Conservation (phyloP, 2,797 vertebrate genomes). For the Allenopithecus nigroviridis region DNA sequence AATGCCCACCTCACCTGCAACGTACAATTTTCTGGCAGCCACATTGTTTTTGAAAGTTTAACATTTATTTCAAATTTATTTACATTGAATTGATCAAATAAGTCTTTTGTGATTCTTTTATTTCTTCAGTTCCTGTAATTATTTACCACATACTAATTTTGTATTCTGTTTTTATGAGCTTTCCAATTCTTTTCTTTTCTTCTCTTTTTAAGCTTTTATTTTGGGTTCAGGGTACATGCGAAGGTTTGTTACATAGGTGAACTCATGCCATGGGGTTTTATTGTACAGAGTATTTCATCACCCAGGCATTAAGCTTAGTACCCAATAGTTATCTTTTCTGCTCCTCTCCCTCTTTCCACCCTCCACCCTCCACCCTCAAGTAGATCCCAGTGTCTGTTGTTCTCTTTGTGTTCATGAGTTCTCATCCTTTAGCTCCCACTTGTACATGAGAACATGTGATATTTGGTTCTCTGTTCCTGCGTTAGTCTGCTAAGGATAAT, state of each 20-base stretch:
- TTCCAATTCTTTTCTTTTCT: neutral
- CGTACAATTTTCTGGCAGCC: neutral
- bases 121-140: constrained; percentile 24
- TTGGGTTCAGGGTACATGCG: neutral
- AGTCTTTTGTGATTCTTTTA: neutral
- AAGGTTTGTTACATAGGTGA: neutral
- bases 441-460: neutral
- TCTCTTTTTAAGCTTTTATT: neutral
- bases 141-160: neutral
- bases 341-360: neutral
- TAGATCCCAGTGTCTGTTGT: neutral
- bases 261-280: neutral
- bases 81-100: neutral
- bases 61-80: constrained; percentile 22
- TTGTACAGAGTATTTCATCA: neutral
- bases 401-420: neutral
- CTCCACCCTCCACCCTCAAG: neutral
- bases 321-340: neutral
- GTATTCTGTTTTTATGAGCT: neutral
- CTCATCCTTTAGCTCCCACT: neutral
- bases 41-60: neutral
- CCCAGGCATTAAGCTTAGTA: neutral
- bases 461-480: neutral
- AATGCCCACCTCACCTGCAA: rapidly evolving
- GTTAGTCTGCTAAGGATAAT: neutral